Base-by-base conservation (phyloP, 1,140 invertebrate genomes). In the Plectrocnemia conspersa region DNA sequence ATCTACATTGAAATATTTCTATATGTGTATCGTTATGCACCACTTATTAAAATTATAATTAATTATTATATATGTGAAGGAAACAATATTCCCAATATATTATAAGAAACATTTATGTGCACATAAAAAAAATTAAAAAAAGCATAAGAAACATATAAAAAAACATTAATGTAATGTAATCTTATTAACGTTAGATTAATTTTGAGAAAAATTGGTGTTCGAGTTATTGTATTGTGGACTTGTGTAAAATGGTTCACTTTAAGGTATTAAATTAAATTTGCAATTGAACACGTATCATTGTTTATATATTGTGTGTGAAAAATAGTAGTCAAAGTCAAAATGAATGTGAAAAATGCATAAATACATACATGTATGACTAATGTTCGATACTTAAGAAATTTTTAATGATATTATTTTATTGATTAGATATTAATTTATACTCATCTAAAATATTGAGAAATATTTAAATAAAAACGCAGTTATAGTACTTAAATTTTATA, bases 41-140 rank as follows among this genome's bases (percentile, higher is more conserved):
- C 54, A 46, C 22, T 53, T 53, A n/a, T n/a, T n/a, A n/a, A n/a
- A n/a, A n/a, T n/a, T n/a, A n/a, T 40, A 23, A 44, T 4, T 44
- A 44, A 44, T 44, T 44, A 22, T 33, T 23, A 47, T 54, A 56
- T 22, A 22, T 52, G 33, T 33, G 42, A 56, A 36, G 40, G 48
- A 27, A 52, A 45, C 40, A 41, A 36, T 42, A n/a, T 56, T 38
- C 49, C 44, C 32, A 21, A 47, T 46, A 44, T 50, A 57, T 46
- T 52, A 35, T 57, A 50, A 57, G 55, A 42, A 50, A 52, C 40
- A 52, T 57, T 57, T 57, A 57, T 57, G 47, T 57, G 54, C 48
- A 57, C 48, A 52, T 13, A 46, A 52, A 52, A 57, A 56, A 50
- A 46, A 21, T 35, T 27, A 44, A 53, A 54, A 55, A 48, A 25